Base-by-base conservation (phyloP, 2,888 invertebrate species). In the Elysia crispata region DNA sequence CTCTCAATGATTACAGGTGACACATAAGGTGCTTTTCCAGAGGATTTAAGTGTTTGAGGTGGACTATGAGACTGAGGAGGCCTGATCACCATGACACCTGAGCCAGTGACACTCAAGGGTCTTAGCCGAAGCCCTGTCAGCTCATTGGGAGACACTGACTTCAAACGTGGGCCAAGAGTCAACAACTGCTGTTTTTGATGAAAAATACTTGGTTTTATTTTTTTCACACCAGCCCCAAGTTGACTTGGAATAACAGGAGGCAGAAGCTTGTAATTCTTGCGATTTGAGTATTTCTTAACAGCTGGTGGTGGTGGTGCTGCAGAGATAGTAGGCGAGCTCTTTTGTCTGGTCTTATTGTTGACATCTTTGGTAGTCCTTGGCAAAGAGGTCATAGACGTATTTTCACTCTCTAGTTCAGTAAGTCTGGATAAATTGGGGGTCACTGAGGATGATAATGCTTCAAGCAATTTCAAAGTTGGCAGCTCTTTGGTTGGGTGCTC, bases 231-330 rank as follows among this genome's bases (percentile, higher is more conserved):
- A 57, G 73, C 33, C 25, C 64, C 25, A 25, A 79, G 41, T 25
- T 79, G 67, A 31, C 62, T 69, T 49, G 80, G 80, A 60, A 80
- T 69, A 20, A 80, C 30, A 3, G 80, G 80, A 30, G 80, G 80
- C 64, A 70, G 41, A 25, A 80, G 60, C 49, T 80, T 80, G 62
- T 80, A 80, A 64, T 80, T 80, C 74, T 80, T 80, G 6, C 80
- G 75, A 76, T 69, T 80, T 33, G 70, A 80, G 64, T 70, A 80
- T 62, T 60, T 69, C 50, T 70, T 80, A 8, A 30, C 20, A 60
- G 41, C 76, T 23, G 80, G 28, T 25, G 50, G 23, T 25, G 72
- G n/a, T 33, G 18, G 20, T 15, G 23, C 13, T 6, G 66, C 74
- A 25, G 30, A n/a, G 41, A 41, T 41, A 41, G 41, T n/a, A 41